phyloP scores from a whole-genome alignment of 2,797 vertebrate genomes.

The Tinamus major region DNA sequence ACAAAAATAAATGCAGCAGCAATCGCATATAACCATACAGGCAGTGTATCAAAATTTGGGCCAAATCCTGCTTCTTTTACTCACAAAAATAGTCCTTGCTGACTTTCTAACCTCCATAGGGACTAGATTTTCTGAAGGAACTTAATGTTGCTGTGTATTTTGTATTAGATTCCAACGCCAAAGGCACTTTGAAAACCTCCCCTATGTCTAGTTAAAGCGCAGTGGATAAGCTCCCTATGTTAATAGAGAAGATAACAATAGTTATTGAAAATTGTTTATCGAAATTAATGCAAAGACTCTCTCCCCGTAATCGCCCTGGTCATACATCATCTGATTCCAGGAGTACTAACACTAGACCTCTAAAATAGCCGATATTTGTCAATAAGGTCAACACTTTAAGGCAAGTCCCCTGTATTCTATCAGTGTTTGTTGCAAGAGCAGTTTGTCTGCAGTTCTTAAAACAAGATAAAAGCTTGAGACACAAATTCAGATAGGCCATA shows the following conservation, averaged over 20 bases:
- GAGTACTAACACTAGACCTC: neutral
- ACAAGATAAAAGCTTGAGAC: neutral
- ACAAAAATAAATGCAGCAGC: neutral
- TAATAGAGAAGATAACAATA: neutral
- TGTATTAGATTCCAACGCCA: neutral
- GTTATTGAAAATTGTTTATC: too few species aligned
- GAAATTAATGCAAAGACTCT: conserved; percentile 8
- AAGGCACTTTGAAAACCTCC: conserved; percentile 28
- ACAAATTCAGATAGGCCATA: neutral
- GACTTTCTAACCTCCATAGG: neutral
- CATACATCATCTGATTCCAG: conserved; percentile 1
- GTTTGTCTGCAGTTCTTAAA: neutral
- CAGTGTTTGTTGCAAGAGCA: neutral
- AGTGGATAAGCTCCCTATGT: neutral
- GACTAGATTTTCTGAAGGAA: neutral
- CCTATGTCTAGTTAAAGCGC: neutral
- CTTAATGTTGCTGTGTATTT: neutral
- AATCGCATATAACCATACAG: neutral
- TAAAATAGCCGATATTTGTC: neutral
- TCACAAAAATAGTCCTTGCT: neutral
- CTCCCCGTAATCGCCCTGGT: neutral
- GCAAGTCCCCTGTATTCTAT: neutral
- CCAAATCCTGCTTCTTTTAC: conserved; percentile 7
- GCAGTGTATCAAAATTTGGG: neutral
- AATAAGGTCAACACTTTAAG: neutral